Evolutionary conservation across 37 sponge, comb jelly and placozoan genomes (phyloP).

Genomic region (Theonella swinhoei): DNA sequence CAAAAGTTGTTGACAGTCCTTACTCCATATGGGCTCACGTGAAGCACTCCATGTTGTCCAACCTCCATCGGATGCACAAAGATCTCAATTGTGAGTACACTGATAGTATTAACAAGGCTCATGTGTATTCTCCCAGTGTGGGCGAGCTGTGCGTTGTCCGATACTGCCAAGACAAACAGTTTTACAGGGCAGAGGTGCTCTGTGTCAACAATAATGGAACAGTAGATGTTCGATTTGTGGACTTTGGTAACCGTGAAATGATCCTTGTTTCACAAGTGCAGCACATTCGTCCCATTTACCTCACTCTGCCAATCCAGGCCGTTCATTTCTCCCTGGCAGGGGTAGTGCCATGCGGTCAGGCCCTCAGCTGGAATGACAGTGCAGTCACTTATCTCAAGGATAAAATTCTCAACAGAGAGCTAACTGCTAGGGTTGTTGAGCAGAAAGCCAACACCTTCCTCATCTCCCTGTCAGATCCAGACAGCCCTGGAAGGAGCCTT

Average conservation of each 20-base stretch:
- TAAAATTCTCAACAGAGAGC: conserved; percentile 34
- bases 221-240: conserved; percentile 46
- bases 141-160: conserved; percentile 69
- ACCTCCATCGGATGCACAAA: conserved; percentile 24
- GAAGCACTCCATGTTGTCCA: conserved; percentile 24
- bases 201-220: conserved; percentile 52
- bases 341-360: conserved; percentile 18
- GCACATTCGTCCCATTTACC: conserved; percentile 42
- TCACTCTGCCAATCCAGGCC: conserved; percentile 65
- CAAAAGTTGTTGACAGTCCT: conserved; percentile 56
- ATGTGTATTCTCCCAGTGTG: conserved; percentile 20
- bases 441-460: not conserved
- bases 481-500: not conserved
- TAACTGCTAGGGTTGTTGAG: conserved; percentile 32
- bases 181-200: conserved; percentile 52
- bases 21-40: conserved; percentile 66
- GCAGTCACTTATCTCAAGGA: conserved; percentile 28
- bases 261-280: conserved; percentile 29
- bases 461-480: conserved; percentile 39
- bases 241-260: conserved; percentile 55
- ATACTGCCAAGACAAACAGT: conserved; percentile 37
- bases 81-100: conserved; percentile 47
- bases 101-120: not conserved
- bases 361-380: conserved; percentile 42
- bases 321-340: conserved; percentile 50